These are phyloP conservation scores for Agonum fuliginosum DNA, from an alignment of 2,888 invertebrate species.

Conservation along the genomic window DNA sequence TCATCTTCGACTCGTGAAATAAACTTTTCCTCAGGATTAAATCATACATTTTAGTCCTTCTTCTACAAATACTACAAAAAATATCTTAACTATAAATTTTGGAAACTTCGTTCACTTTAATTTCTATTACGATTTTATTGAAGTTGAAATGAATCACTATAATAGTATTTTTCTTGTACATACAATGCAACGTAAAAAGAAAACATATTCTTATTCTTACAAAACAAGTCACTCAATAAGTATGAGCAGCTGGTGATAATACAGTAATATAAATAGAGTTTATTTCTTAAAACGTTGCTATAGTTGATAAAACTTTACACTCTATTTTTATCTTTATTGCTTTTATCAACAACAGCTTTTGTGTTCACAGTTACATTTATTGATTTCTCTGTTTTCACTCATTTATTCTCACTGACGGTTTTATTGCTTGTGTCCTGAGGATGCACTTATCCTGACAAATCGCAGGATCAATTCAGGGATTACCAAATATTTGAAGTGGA, in stretches of 20 bases:
- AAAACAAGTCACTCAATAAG: slow-evolving; percentile 11
- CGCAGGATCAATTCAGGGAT: neutral
- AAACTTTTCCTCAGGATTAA: no score
- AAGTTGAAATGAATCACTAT: no score
- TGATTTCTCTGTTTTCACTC: slow-evolving; percentile 24
- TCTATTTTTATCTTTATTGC: slow-evolving; percentile 35
- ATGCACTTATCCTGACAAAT: neutral
- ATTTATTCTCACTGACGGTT: neutral
- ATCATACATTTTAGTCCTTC: no score
- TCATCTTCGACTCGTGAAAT: no score
- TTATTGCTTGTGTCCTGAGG: neutral
- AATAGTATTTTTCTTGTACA: no score
- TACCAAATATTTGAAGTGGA: neutral
- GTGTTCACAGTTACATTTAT: slow-evolving; percentile 23
- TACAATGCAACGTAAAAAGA: no score
- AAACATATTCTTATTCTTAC: no score
- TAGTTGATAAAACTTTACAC: slow-evolving; percentile 3
- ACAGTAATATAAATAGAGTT: slow-evolving; percentile 35
- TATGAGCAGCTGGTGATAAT: slow-evolving; percentile 9
- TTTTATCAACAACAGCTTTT: slow-evolving; percentile 34
- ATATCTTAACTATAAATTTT: no score
- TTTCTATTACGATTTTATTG: no score
- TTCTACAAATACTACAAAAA: no score
- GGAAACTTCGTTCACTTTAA: no score
- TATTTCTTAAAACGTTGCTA: slow-evolving; percentile 6